Conservation (phyloP, 2,797 vertebrate genomes). For the Falco rusticolus region DNA sequence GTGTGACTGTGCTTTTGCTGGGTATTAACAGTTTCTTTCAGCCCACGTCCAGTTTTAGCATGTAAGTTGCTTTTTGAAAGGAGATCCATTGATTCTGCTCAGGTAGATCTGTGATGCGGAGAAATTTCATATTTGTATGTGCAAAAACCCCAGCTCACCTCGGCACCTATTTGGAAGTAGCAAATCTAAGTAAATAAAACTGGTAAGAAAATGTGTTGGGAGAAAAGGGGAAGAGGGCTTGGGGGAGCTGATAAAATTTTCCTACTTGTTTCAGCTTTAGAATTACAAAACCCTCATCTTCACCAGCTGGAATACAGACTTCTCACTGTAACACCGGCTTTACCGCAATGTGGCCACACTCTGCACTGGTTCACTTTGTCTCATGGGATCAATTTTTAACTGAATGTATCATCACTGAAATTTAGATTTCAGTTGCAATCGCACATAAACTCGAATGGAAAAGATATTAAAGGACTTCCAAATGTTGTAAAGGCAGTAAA, state of each 20-base stretch:
- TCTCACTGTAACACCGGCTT: not conserved
- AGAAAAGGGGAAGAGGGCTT: not conserved
- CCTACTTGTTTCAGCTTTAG: not conserved
- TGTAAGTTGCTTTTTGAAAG: not conserved
- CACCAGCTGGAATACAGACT: not conserved
- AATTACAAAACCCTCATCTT: not conserved
- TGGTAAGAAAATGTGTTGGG: not conserved
- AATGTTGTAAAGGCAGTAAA: not conserved
- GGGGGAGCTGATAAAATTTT: not conserved
- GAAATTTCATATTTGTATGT: not conserved
- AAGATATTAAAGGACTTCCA: not conserved
- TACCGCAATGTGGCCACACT: not conserved
- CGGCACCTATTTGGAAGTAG: not conserved
- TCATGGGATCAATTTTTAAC: not conserved
- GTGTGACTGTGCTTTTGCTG: not conserved
- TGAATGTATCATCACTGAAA: not conserved
- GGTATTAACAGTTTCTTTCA: not conserved
- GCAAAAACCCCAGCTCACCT: not conserved
- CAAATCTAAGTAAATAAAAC: not conserved
- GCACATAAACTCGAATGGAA: not conserved
- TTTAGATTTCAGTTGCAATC: slow-evolving; percentile 13
- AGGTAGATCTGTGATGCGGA: not conserved
- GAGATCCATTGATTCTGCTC: not conserved
- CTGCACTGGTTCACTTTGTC: not conserved
- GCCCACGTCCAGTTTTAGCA: not conserved